Evolutionary conservation across 35 echinoderm and acorn worm species (phyloP).

Genomic region (Anneissia japonica): DNA sequence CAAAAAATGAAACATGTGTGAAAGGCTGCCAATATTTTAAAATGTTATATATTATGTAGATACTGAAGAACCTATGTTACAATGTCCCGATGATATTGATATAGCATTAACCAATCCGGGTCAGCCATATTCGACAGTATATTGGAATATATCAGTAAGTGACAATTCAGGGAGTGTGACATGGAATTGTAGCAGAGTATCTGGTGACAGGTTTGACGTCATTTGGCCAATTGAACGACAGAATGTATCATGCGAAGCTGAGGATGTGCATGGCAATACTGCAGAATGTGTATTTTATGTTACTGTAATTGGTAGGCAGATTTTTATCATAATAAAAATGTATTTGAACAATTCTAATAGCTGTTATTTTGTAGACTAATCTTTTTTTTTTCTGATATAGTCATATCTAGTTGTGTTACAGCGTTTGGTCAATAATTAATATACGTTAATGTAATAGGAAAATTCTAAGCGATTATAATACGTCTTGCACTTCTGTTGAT

Average conservation of each 20-base stretch:
- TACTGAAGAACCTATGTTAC: background rate
- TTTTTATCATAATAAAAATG: no score
- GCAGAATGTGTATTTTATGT: background rate
- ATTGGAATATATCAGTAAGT: background rate
- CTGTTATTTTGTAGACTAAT: no score
- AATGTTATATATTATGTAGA: background rate
- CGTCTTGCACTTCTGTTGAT: no score
- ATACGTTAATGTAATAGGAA: no score
- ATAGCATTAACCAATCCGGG: background rate
- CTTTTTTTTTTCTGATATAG: no score
- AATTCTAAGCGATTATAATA: no score
- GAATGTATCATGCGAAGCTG: background rate
- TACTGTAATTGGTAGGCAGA: background rate
- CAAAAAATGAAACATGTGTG: no score
- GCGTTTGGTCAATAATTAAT: no score
- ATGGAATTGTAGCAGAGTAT: background rate
- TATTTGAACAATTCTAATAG: no score
- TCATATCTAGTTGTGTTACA: no score
- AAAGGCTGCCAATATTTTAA: no score
- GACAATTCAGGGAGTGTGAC: background rate
- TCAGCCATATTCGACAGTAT: background rate
- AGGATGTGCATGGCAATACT: background rate
- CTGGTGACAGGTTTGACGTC: background rate
- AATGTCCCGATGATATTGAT: background rate
- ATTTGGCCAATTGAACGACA: background rate